Conservation (phyloP, 2,113 vertebrate genomes). For the Chaetops frenatus region DNA sequence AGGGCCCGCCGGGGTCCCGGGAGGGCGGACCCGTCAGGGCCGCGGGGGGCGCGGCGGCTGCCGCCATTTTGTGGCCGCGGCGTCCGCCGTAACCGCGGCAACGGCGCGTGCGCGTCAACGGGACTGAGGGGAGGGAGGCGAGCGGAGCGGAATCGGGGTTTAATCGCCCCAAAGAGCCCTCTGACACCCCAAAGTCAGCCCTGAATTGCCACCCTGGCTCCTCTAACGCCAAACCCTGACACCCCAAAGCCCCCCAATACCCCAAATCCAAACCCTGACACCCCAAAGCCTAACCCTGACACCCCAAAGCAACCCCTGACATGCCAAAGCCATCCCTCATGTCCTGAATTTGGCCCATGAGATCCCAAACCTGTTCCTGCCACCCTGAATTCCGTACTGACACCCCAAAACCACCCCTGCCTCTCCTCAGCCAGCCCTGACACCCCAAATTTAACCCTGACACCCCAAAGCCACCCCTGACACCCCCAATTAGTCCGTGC, state of each 20-base stretch:
- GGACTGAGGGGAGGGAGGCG: fast-evolving
- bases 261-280: too few species aligned
- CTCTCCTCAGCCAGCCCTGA: too few species aligned
- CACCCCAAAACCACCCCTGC: not conserved
- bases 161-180: not conserved
- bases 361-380: not conserved
- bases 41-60: not conserved
- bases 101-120: not conserved
- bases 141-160: not conserved
- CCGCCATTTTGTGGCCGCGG: not conserved
- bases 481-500: not conserved
- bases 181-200: not conserved
- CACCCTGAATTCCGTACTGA: not conserved
- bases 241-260: too few species aligned
- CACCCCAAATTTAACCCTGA: not conserved
- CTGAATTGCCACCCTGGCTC: too few species aligned
- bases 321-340: not conserved
- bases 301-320: not conserved
- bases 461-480: not conserved
- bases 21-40: not conserved
- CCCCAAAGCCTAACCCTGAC: not conserved
- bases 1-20: not conserved
- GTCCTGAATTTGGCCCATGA: not conserved
- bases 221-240: too few species aligned
- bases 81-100: not conserved